phyloP scores from a whole-genome alignment of 2,888 invertebrate species.

The Lasioglossum villosulum region DNA sequence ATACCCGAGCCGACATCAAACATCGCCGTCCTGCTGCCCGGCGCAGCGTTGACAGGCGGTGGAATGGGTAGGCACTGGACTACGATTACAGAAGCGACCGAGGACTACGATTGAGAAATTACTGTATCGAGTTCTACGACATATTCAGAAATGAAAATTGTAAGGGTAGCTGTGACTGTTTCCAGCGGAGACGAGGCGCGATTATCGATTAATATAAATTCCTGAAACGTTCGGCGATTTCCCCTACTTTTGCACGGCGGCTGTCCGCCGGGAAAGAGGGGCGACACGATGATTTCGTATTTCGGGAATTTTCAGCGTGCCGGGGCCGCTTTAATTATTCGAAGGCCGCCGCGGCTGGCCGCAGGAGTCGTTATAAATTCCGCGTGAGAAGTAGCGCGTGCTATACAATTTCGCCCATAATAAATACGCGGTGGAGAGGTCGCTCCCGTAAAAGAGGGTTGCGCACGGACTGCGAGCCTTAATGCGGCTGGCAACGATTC shows the following conservation, averaged over 20 bases:
- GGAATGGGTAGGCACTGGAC: no score
- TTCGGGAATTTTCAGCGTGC: conserved; percentile 22
- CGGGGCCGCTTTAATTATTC: conserved; percentile 13
- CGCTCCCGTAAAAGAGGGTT: conserved; percentile 1
- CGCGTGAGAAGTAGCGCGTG: conserved; percentile 45
- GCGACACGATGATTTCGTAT: conserved; percentile 25
- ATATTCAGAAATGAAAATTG: neutral
- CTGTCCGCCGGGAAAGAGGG: neutral
- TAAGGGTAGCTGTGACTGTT: neutral
- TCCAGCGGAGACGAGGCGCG: neutral
- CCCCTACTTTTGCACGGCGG: neutral
- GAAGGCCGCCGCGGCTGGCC: neutral
- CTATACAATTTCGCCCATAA: conserved; percentile 53
- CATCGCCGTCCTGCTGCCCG: no score
- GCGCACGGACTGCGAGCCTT: neutral
- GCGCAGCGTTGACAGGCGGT: no score
- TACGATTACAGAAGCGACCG: no score
- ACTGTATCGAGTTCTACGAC: neutral
- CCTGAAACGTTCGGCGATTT: neutral
- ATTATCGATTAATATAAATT: neutral
- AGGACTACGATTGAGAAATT: no score
- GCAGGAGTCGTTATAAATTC: conserved; percentile 57
- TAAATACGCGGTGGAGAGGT: conserved; percentile 44
- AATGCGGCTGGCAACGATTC: conserved; percentile 6
- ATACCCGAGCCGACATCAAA: no score